Evolutionary conservation across 2,888 invertebrate genomes (phyloP).

Genomic region (Dynastes hyllus): DNA sequence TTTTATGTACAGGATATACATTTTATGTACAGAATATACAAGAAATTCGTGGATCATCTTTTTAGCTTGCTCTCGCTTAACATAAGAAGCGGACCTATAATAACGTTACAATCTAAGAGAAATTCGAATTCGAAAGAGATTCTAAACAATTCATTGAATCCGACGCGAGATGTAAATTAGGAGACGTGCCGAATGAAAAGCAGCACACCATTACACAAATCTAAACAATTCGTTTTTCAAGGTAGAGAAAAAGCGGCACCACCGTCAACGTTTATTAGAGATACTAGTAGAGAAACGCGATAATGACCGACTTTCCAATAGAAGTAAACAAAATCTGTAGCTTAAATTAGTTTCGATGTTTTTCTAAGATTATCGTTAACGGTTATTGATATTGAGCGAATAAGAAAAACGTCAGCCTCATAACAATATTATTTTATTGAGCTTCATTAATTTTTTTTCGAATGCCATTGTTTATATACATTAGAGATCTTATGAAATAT

Average conservation of each 20-base stretch:
- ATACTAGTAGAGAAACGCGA: not conserved
- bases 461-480: too few relatives aligned
- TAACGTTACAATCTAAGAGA: not conserved
- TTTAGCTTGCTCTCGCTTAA: not conserved
- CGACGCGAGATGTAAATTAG: slow-evolving; percentile 17
- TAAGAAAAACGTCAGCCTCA: too few relatives aligned
- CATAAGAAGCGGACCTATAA: not conserved
- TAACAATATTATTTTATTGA: too few relatives aligned
- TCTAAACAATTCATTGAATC: slow-evolving; percentile 29
- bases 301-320: too few relatives aligned
- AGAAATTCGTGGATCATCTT: not conserved
- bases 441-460: too few relatives aligned
- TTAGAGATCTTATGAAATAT: too few relatives aligned
- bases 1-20: too few relatives aligned
- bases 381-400: too few relatives aligned
- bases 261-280: slow-evolving; percentile 6
- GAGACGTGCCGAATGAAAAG: slow-evolving; percentile 17
- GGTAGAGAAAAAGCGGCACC: not conserved
- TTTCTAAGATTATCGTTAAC: too few relatives aligned
- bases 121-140: not conserved
- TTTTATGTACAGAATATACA: too few relatives aligned
- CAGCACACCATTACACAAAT: not conserved
- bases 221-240: slow-evolving; percentile 20
- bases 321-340: too few relatives aligned
- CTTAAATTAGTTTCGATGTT: too few relatives aligned